Conservation (phyloP, 1,140 invertebrate genomes). For the Sarcophaga peregrina region DNA sequence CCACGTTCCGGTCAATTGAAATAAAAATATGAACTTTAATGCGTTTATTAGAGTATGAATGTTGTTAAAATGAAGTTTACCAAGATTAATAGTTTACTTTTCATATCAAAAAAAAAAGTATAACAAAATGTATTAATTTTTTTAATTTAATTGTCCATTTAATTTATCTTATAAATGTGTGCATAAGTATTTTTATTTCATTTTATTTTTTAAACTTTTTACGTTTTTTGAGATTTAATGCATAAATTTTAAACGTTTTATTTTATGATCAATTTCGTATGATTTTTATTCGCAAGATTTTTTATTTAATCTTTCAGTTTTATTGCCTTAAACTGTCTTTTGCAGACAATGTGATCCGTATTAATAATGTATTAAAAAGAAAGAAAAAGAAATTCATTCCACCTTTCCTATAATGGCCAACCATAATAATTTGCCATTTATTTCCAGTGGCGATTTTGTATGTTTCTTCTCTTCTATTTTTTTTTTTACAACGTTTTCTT, state of each 20-base stretch:
- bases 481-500: background rate
- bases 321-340: background rate
- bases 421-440: slow-evolving; percentile 26
- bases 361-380: slow-evolving; percentile 8
- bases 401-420: background rate
- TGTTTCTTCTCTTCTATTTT: slow-evolving; percentile 5
- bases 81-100: too few species aligned
- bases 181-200: background rate
- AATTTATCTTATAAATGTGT: too few species aligned
- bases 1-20: background rate
- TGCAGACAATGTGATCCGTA: background rate
- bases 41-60: too few species aligned
- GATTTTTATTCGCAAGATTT: background rate
- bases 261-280: background rate
- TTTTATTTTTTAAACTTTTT: background rate
- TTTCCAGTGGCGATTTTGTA: slow-evolving; percentile 1
- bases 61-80: too few species aligned
- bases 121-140: too few species aligned
- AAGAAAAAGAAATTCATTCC: slow-evolving; percentile 7
- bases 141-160: too few species aligned
- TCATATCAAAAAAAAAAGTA: too few species aligned
- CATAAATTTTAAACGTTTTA: background rate
- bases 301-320: background rate
- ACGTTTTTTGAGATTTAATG: background rate
- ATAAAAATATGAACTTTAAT: background rate